Evolutionary conservation across 2,797 vertebrate species (phyloP).

Genomic region (Sebastes matsubarae): DNA sequence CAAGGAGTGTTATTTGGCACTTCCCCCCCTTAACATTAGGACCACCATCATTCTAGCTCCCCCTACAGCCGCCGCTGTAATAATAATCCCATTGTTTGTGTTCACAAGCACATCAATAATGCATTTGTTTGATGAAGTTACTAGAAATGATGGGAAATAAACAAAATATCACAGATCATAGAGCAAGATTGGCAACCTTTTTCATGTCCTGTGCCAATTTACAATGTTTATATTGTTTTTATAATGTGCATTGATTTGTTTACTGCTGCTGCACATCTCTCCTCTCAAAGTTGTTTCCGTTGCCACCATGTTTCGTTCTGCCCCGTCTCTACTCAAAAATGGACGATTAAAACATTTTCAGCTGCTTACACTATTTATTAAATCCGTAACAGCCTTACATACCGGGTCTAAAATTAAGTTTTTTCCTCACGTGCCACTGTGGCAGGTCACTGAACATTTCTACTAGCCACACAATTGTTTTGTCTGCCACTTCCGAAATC

Average conservation of each 20-base stretch:
- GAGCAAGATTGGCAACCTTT: neutral
- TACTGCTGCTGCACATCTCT: neutral
- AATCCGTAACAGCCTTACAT: too few relatives aligned
- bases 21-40: neutral
- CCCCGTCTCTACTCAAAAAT: neutral
- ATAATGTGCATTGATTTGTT: neutral
- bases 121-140: neutral
- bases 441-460: too few relatives aligned
- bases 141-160: neutral
- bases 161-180: neutral
- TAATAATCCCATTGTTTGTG: neutral
- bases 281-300: neutral
- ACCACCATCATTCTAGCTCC: neutral
- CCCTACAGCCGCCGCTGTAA: neutral
- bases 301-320: neutral
- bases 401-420: too few relatives aligned
- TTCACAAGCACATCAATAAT: neutral
- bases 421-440: too few relatives aligned
- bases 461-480: too few relatives aligned
- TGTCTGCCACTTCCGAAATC: too few relatives aligned
- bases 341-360: neutral
- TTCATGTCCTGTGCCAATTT: neutral
- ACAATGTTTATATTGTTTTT: neutral
- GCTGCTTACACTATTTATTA: neutral
- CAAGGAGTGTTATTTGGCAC: constrained; percentile 9